Evolutionary conservation across 1,140 invertebrate species (phyloP).

Genomic region (Drosophila repletoides): DNA sequence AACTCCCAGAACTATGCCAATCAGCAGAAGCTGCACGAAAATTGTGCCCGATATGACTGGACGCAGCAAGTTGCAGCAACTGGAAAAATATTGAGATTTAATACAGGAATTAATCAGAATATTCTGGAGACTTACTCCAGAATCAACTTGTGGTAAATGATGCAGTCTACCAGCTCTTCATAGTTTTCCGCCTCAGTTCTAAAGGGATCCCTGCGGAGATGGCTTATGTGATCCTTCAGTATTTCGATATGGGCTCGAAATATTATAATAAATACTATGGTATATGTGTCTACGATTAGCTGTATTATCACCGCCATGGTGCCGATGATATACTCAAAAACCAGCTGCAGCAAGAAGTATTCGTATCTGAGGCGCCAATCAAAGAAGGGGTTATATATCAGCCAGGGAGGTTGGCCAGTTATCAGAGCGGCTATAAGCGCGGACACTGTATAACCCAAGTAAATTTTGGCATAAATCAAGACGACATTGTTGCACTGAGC

Average conservation of each 20-base stretch:
- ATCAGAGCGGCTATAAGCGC: neutral
- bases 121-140: conserved; percentile 36
- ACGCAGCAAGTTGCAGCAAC: neutral
- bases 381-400: conserved; percentile 47
- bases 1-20: neutral
- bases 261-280: conserved; percentile 23
- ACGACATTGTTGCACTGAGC: neutral
- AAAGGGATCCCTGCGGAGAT: conserved; percentile 18
- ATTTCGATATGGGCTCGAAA: conserved; percentile 45
- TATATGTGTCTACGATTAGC: conserved; percentile 32
- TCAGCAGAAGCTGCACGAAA: conserved; percentile 12
- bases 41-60: neutral
- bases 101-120: neutral
- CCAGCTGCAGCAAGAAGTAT: neutral
- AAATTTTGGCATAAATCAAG: neutral
- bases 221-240: conserved; percentile 37
- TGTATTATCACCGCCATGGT: neutral
- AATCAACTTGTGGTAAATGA: conserved; percentile 43
- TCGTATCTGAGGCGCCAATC: conserved; percentile 6
- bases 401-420: conserved; percentile 41
- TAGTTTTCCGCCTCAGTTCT: conserved; percentile 38
- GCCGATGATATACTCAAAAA: conserved; percentile 1
- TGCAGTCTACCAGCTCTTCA: conserved; percentile 47
- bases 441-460: neutral
- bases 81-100: neutral